Base-by-base conservation (phyloP, 1,140 invertebrate species). In the Trachelipus rathkii region DNA sequence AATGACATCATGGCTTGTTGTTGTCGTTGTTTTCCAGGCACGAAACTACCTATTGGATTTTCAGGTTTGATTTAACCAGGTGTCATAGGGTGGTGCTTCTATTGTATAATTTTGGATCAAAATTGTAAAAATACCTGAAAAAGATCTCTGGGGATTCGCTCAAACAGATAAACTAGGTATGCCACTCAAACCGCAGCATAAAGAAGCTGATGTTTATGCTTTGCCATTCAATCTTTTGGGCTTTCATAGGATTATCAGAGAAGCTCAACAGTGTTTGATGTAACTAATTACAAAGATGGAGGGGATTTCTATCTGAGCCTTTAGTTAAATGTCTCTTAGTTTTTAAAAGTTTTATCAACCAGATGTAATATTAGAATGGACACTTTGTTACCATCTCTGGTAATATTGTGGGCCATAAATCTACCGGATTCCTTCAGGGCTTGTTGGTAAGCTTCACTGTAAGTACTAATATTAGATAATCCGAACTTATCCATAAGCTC, bases 401-500 rank as follows among this genome's bases (percentile, higher is more conserved):
- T 82, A 72, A 82, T 83, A 73, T 73, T 77, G 21, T 79, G 74
- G 70, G 69, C 73, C 44, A 77, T 53, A 21, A 81, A 50, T 45
- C 80, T 81, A 76, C 83, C 82, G 13, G 92, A 93, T 85, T 97
- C 95, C 84, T 95, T 94, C 15, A 97, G 86, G 0, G 95, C 95
- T 85, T 96, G 94, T 80, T 95, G 93, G 82, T 96, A n/a, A 13
- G 96, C 95, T 85, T 98, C 95, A 76, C 91, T 96, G 85, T 97
- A 98, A 84, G 96, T 93, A 71, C 94, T 93, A 82, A 97, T 96
- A 84, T 95, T 95, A 78, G 91, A 95, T 33, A 98, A 85, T 0
- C 95, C 95, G 83, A 97, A 96, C 84, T 96, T 95, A 83, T 97
- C 94, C 93, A 98, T 98, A 3, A 98, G 88, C 85, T 98, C 95